Base-by-base conservation (phyloP, 2,888 invertebrate genomes). In the Tetragnatha montana region DNA sequence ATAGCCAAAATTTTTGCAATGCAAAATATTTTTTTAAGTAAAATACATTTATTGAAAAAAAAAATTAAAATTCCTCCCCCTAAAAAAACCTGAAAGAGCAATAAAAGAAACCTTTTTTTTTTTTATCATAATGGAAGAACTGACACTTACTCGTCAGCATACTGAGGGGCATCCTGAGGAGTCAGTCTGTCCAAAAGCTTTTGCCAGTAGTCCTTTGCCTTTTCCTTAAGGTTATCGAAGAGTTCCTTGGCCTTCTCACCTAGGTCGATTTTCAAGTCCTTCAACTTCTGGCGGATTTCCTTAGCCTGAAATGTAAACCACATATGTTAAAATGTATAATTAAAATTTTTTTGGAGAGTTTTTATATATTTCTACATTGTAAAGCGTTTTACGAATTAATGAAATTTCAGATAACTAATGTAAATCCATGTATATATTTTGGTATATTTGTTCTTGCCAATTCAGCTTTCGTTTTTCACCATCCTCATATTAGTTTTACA, bases 231-330 rank as follows among this genome's bases (percentile, higher is more conserved):
- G 8, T 81, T 81, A 8, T 81, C 60, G n/a, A 89, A n/a, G 21
- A 86, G 51, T 14, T 86, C 89, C 76, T 82, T 90, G n/a, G 90
- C 82, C 35, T 82, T 78, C 8, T 81, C 50, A 1, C 78, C 74
- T 8, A 90, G 1, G 12, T 90, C 82, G 1, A 73, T 50, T 14
- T 79, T 78, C 51, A 81, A 8, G 47, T 87, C 87, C 50, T 75
- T 76, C 60, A 89, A 49, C 22, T 86, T 89, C 12, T 81, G 73
- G 22, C 89, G 74, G 50, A 86, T 69, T 6, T 89, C 85, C 75
- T 21, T 81, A 19, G 85, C 50, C 85, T 85, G 47, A 51, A 19
- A 35, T 35, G 4, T 35, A 4, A 35, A 35, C 35, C 35, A 69
- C 8, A n/a, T n/a, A 69, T 6, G 14, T n/a, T n/a, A n/a, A 69